Evolutionary conservation across 1,140 invertebrate genomes (phyloP).

Genomic region (Kradibia gibbosae): DNA sequence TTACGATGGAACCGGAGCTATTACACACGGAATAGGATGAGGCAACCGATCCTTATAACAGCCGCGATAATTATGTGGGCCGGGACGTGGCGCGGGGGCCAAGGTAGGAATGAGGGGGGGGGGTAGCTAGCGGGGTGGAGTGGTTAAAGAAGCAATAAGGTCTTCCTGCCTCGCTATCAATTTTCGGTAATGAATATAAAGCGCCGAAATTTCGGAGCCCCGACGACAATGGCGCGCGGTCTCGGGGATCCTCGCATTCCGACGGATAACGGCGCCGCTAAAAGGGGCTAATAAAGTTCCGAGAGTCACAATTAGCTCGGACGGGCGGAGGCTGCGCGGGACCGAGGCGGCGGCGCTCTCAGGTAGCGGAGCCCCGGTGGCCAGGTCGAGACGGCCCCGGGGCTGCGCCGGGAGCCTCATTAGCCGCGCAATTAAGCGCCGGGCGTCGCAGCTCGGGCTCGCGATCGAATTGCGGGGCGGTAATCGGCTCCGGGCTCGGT

Average conservation of each 20-base stretch:
- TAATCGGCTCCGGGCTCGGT: constrained; percentile 70
- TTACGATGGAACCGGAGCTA: too few relatives aligned
- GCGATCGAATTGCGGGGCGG: constrained; percentile 70
- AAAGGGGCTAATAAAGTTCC: constrained; percentile 1
- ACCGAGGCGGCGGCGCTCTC: too few relatives aligned
- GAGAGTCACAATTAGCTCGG: neutral
- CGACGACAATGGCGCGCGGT: neutral
- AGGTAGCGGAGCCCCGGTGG: neutral
- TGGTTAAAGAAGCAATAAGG: too few relatives aligned
- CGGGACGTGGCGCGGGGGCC: too few relatives aligned
- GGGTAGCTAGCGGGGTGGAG: too few relatives aligned
- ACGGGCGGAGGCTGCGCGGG: neutral
- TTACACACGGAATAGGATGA: too few relatives aligned
- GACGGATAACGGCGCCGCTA: neutral
- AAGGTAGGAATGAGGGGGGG: too few relatives aligned
- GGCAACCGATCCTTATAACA: too few relatives aligned
- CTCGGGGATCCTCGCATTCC: neutral
- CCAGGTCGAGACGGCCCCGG: constrained; percentile 14
- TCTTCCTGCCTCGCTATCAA: neutral
- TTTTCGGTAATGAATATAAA: neutral
- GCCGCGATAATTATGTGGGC: too few relatives aligned
- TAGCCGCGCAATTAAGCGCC: constrained; percentile 71
- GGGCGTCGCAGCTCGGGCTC: constrained; percentile 65
- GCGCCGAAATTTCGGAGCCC: neutral
- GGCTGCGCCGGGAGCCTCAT: constrained; percentile 65